Percentiles rank a stretch among this genome's conserved stretches.
Evolutionary conservation across 2,113 vertebrate species (phyloP).

Genomic region (Myiozetetes cayanensis): DNA sequence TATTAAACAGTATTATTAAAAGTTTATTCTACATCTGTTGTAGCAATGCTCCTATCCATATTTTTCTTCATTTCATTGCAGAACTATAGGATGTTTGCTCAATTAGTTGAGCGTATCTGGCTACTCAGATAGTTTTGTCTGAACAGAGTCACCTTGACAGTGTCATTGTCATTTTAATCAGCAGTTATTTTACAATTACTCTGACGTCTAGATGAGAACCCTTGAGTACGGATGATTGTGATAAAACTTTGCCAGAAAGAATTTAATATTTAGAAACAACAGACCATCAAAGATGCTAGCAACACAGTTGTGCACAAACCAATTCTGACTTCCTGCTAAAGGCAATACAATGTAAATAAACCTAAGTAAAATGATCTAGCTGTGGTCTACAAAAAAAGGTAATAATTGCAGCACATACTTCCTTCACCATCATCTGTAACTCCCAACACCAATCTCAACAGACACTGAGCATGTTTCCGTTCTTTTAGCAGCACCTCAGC

Average conservation of each 20-base stretch:
- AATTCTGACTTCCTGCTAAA: neutral
- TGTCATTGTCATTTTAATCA: neutral
- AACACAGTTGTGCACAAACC: neutral
- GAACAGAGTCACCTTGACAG: neutral
- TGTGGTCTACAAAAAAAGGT: constrained; percentile 43
- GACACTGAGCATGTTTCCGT: constrained; percentile 96
- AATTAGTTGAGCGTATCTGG: neutral
- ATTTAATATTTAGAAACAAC: neutral
- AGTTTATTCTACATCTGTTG: neutral
- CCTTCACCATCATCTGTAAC: constrained; percentile 98
- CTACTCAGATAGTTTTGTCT: neutral
- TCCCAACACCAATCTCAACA: constrained; percentile 94
- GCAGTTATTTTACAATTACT: neutral
- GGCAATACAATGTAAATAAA: neutral
- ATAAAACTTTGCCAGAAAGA: neutral
- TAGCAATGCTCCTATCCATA: neutral
- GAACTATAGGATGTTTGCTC: neutral
- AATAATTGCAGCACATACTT: constrained; percentile 85
- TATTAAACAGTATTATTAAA: neutral
- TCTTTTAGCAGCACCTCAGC: constrained; percentile 98
- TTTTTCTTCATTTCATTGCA: neutral
- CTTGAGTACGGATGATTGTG: neutral
- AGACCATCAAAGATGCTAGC: neutral
- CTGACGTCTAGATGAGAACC: neutral
- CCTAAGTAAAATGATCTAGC: constrained; percentile 4